These are phyloP conservation scores for Xenopus petersii DNA, from an alignment of 2,797 vertebrate genomes.

Conservation along the genomic window DNA sequence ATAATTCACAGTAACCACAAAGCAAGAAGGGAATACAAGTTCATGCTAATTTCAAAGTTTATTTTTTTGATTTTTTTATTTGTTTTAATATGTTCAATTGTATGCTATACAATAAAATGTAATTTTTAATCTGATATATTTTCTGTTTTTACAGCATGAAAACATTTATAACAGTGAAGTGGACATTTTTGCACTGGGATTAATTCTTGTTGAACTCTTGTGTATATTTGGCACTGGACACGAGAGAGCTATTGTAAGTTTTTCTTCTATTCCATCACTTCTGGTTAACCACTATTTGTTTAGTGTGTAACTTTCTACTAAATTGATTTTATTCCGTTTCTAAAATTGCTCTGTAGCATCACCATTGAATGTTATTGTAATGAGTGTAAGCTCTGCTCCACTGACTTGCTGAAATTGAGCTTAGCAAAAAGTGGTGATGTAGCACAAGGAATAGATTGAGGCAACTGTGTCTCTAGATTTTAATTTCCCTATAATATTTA, in stretches of 20 bases:
- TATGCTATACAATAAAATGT: background rate
- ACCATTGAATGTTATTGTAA: too few species aligned
- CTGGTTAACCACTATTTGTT: background rate
- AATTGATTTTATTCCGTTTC: too few species aligned
- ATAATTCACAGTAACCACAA: too few species aligned
- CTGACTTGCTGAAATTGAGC: too few species aligned
- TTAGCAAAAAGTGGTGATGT: too few species aligned
- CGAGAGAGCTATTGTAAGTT: constrained; percentile 12
- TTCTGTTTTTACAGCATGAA: constrained; percentile 8
- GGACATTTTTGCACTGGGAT: constrained; percentile 34
- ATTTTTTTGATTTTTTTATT: background rate
- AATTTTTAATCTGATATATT: background rate
- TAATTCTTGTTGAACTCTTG: constrained; percentile 40
- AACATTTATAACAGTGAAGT: constrained; percentile 35
- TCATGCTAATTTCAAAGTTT: background rate
- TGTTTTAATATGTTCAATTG: background rate
- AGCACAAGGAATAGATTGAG: too few species aligned
- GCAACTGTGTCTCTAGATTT: too few species aligned
- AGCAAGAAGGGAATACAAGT: too few species aligned
- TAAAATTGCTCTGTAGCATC: too few species aligned
- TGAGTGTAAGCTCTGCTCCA: too few species aligned
- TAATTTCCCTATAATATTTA: too few species aligned
- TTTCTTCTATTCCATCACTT: background rate
- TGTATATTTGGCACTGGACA: constrained; percentile 8
- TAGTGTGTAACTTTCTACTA: background rate